Conservation (phyloP, 2,797 vertebrate species). For the Sebastes alutus region DNA sequence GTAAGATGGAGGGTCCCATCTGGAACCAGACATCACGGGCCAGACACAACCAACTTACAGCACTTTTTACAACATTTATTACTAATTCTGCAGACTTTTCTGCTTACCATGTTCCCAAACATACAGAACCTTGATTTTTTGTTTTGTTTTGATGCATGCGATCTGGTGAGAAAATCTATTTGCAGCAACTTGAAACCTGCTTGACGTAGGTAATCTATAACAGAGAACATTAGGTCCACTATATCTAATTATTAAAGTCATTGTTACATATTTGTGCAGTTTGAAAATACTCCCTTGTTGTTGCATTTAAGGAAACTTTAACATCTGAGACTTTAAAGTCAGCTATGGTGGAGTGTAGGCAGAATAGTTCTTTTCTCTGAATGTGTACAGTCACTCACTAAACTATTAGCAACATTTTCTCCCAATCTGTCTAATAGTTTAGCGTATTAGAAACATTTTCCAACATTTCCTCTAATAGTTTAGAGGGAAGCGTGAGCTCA, state of each 20-base stretch:
- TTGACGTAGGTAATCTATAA: neutral
- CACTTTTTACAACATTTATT: neutral
- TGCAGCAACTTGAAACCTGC: neutral
- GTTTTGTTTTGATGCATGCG: neutral
- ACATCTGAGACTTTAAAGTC: neutral
- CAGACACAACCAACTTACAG: constrained; percentile 5
- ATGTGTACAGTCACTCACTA: too few relatives aligned
- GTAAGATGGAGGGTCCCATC: constrained; percentile 42
- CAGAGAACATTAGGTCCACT: neutral
- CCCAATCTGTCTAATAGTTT: too few relatives aligned
- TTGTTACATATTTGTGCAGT: neutral
- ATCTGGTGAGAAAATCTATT: neutral
- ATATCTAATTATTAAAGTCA: neutral
- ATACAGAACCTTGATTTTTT: neutral
- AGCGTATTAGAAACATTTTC: too few relatives aligned
- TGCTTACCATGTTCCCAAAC: neutral
- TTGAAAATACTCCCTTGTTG: neutral
- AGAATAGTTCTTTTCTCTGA: too few relatives aligned
- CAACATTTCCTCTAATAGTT: too few relatives aligned
- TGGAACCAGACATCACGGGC: constrained; percentile 8
- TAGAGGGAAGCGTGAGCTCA: too few relatives aligned
- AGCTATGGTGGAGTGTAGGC: neutral
- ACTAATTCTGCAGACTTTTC: neutral
- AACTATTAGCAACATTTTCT: too few relatives aligned
- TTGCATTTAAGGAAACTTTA: neutral